phyloP scores from a whole-genome alignment of 2,113 vertebrate genomes.

The Tragelaphus buxtoni region DNA sequence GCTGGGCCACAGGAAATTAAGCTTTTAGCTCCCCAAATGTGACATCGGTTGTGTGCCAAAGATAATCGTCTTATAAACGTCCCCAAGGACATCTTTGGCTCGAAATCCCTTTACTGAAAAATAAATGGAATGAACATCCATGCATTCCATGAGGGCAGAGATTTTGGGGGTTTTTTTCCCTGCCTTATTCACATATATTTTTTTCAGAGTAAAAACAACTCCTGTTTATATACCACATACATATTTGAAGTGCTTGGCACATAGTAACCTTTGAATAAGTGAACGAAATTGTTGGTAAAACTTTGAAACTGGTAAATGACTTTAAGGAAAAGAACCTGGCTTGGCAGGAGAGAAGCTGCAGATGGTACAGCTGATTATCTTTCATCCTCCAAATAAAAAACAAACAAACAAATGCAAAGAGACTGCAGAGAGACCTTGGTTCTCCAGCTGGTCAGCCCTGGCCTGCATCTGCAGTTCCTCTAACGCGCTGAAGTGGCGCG shows the following conservation, averaged over 20 bases:
- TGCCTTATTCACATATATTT: not conserved
- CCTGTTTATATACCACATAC: not conserved
- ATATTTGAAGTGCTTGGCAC: not conserved
- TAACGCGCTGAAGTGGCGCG: not conserved
- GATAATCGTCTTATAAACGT: not conserved
- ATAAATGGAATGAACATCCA: not conserved
- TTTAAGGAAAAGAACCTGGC: slow-evolving; percentile 12
- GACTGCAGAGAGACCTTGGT: slow-evolving; percentile 16
- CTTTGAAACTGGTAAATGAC: not conserved
- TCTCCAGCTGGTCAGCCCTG: not conserved
- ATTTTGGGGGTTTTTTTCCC: accelerated
- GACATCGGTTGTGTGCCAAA: not conserved
- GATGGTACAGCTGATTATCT: slow-evolving; percentile 38
- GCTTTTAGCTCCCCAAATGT: not conserved
- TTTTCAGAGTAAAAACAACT: not conserved
- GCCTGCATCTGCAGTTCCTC: not conserved
- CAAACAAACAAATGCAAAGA: not conserved
- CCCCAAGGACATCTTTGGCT: not conserved
- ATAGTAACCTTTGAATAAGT: not conserved
- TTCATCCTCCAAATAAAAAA: slow-evolving; percentile 52
- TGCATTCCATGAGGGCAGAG: not conserved
- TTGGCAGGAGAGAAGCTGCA: slow-evolving; percentile 46
- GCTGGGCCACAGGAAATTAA: slow-evolving; percentile 24
- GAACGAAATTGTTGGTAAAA: not conserved
- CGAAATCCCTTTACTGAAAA: not conserved